Base-by-base conservation (phyloP, 2,113 vertebrate genomes). In the Dicrurus megarhynchus region DNA sequence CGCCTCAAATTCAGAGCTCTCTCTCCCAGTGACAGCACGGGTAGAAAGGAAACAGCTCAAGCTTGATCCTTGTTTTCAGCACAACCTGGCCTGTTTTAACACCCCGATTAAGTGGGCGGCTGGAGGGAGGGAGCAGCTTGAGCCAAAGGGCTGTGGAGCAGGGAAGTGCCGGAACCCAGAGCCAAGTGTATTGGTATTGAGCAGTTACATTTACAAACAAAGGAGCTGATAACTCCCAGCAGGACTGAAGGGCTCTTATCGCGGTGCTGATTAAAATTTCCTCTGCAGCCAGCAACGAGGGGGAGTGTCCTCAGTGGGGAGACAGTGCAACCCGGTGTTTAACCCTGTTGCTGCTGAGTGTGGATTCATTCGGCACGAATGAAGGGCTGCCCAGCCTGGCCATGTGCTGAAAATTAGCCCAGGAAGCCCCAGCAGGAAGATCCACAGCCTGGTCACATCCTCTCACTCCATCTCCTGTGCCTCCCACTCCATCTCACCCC, bases 201-300 rank as follows among this genome's bases (percentile, higher is more conserved):
- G 71, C 86, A 19, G 50, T 56, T 50, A 65, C 63, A 84, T 95
- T 93, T 67, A n/a, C 79, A 90, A 91, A 97, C 96, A 93, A 92
- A 96, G 86, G 59, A 65, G 73, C 71, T 86, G 89, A 55, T 93
- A 94, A 86, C 39, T 77, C 90, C 79, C 92, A 46, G 88, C 85
- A 83, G 68, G 86, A 55, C 76, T 46, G 53, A 56, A 75, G 42
- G 57, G 57, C 75, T 83, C 59, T 64, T 89, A 86, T 61, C 88
- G 11, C 1, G 0, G n/a, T 11, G 82, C 86, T 89, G 92, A 92
- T 95, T 90, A 94, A 56, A 80, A 63, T 80, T 77, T 77, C 30
- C 79, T 74, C 71, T 30, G 59, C 79, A 92, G 90, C 86, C 83
- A 85, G 47, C 11, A 16, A 13, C 22, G 63, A 52, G 50, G 61